Base-by-base conservation (phyloP, 1,140 invertebrate species). In the Bombus balteatus region DNA sequence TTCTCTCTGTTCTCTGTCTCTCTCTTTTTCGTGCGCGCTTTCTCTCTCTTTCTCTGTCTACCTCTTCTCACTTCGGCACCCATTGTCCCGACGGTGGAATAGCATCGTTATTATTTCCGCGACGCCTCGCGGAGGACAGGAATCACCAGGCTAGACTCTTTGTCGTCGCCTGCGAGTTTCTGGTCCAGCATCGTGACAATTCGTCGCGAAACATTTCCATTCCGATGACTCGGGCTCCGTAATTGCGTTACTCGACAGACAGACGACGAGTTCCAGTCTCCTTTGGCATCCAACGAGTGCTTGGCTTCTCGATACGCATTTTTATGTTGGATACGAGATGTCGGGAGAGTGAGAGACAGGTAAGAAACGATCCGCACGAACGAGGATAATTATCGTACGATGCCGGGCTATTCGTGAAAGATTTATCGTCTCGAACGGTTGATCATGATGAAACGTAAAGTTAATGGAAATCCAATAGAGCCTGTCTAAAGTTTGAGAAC, bases 161-260 rank as follows among this genome's bases (percentile, higher is more conserved):
- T 84, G 77, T 85, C 73, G 62, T 57, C 70, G 47, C 59, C 18
- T 34, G 83, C 32, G 53, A 41, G 47, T 73, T 66, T 71, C 79
- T 53, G 28, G 84, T 81, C 71, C 84, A 34, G 70, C 43, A 4
- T 68, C 62, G 32, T 43, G 71, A 57, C 79, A 73, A 25, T 80
- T 85, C 73, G 39, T 77, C 76, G 68, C 83, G 83, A 72, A 85
- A 73, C 62, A 78, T 85, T 85, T 85, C 83, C 68, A 73, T 85
- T 74, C 57, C 79, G 59, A 73, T 81, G 70, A 59, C 62, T 81
- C 32, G 72, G 37, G 37, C 9, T 41, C 4, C 37, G n/a, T 85
- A 85, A 85, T 85, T 85, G 41, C 76, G 68, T 85, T 85, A 85
- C 68, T n/a, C 65, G 34, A 6, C 65, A 79, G 41, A 80, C 28